phyloP scores from a whole-genome alignment of 2,113 vertebrate species.

The Phodopus roborovskii region DNA sequence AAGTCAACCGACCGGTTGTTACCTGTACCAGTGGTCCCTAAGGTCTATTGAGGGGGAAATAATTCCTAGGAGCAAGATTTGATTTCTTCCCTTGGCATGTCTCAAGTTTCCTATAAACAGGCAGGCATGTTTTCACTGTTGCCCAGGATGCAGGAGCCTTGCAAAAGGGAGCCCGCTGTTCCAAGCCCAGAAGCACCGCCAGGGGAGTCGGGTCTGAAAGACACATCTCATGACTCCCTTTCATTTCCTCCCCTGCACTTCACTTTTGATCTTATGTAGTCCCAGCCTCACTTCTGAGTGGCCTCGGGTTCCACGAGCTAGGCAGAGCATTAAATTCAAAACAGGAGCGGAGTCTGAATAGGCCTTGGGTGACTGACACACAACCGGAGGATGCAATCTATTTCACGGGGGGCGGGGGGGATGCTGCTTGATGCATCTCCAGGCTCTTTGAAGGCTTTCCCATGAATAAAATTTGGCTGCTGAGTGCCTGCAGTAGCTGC shows the following conservation, averaged over 20 bases:
- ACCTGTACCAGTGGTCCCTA: not conserved
- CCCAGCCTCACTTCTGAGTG: constrained; percentile 62
- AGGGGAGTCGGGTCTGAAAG: constrained; percentile 36
- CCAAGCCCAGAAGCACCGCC: not conserved
- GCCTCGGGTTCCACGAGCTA: constrained; percentile 64
- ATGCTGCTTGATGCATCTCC: not conserved
- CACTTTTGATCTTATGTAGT: constrained; percentile 40
- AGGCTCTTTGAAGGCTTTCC: constrained; percentile 65
- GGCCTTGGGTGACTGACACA: constrained; percentile 59
- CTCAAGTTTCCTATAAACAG: not conserved
- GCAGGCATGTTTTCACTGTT: not conserved
- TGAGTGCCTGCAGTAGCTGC: not conserved
- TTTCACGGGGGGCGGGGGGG: constrained; percentile 27
- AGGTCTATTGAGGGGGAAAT: not conserved
- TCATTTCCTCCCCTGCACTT: constrained; percentile 8
- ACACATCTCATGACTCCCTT: not conserved
- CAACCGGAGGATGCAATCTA: constrained; percentile 71
- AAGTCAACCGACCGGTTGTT: not conserved
- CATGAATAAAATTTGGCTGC: constrained; percentile 72
- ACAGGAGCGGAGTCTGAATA: constrained; percentile 65
- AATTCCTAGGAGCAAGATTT: not conserved
- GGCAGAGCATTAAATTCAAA: constrained; percentile 76
- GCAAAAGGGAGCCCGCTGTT: not conserved
- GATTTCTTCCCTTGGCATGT: constrained; percentile 25
- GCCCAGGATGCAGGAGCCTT: not conserved